Evolutionary conservation across 2,797 vertebrate species (phyloP), one percentile per base, ranked within the genome.

Genomic region (Tadarida brasiliensis): DNA sequence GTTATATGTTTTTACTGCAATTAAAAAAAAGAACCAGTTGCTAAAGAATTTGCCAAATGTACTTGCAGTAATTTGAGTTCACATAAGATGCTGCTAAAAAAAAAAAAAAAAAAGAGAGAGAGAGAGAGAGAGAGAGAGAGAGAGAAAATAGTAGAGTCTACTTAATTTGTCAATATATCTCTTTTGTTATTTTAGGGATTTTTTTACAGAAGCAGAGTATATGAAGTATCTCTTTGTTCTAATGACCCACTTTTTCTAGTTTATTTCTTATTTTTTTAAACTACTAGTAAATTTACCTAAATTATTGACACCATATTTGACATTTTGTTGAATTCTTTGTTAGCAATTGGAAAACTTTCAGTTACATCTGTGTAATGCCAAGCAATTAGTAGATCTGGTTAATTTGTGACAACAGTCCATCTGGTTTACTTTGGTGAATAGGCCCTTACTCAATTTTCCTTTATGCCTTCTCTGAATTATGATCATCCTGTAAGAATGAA

Each of bases 391-490:
- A 68, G 59, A 88, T 3, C 11, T n/a, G 59, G 44, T 82, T 54
- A 71, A 26, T 65, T 85, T 76, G 11, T 39, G 78, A 71, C 24
- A 81, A 35, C 3, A 59, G 11, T 65, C 54, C 59, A 51, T 92
- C 67, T 89, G 85, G 35, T 33, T 33, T 49, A 26, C 12, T 63
- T 93, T 77, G 44, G 33, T 88, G 28, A 95, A 88, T 30, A 94
- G 19, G 15, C 15, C 7, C 4, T 67, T 77, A 68, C 19, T 73
- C 28, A 65, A 8, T 65, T 82, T 15, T 82, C 11, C 39, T 33
- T 93, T 65, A 49, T 88, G 49, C 5, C 20, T 88, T 77, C 74
- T 88, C 61, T 78, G 57, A 93, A 65, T 91, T 77, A 47, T 22
- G 74, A 47, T 33, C 49, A n/a, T n/a, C 5, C 10, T 77, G 1